phyloP scores from a whole-genome alignment of 2,113 vertebrate genomes.

The Bubalus kerabau region DNA sequence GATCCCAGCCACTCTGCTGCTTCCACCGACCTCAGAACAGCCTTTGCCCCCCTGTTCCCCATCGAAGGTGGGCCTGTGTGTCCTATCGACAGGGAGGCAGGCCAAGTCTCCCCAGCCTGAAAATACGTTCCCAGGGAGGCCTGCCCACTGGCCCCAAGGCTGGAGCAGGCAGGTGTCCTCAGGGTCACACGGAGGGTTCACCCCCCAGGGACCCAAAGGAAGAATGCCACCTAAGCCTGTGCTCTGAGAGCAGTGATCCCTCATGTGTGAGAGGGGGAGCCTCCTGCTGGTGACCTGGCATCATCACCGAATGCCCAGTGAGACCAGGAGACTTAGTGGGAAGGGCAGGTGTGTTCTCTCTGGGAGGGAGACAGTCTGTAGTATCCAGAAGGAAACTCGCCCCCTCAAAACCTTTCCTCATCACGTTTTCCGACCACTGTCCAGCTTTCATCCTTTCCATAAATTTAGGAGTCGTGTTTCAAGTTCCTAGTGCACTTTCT shows the following conservation, averaged over 20 bases:
- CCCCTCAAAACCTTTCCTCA: background rate
- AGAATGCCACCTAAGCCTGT: too few species aligned
- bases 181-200: background rate
- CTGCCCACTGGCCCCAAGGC: background rate
- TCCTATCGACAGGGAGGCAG: background rate
- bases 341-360: background rate
- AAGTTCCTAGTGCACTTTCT: background rate
- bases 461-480: background rate
- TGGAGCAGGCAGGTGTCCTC: background rate
- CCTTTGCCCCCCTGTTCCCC: background rate
- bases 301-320: too few species aligned
- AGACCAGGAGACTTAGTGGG: too few species aligned
- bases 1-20: too few species aligned
- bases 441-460: rapidly evolving
- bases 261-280: too few species aligned
- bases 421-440: rapidly evolving
- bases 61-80: background rate
- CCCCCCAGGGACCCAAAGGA: too few species aligned
- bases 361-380: background rate
- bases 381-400: background rate
- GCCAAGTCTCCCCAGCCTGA: background rate
- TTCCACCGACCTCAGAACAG: background rate
- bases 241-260: too few species aligned
- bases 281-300: too few species aligned
- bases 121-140: background rate